phyloP scores from a whole-genome alignment of 2,113 vertebrate genomes.

The Fulica atra region DNA sequence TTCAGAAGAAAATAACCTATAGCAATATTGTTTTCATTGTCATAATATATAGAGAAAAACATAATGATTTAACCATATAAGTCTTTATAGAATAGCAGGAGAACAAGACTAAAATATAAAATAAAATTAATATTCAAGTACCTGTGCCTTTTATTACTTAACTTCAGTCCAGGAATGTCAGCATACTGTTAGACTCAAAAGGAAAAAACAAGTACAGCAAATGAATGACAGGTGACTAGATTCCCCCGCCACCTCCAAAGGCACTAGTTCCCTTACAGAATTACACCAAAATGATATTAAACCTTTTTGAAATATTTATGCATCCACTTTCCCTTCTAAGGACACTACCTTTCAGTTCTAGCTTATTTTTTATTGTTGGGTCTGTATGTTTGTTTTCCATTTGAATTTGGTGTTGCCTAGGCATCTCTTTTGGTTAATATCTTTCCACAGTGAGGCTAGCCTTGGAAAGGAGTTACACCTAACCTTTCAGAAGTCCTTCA shows the following conservation, averaged over 20 bases:
- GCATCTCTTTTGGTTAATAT: constrained; percentile 38
- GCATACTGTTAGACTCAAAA: background rate
- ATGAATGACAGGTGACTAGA: background rate
- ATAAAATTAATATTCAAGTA: background rate
- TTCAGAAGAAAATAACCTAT: background rate
- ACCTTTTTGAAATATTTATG: background rate
- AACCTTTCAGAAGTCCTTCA: constrained; percentile 59
- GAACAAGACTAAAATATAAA: background rate
- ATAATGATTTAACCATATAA: background rate
- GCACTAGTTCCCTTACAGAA: background rate
- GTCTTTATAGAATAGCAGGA: background rate
- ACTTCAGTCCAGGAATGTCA: background rate
- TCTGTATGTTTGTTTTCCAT: constrained; percentile 10
- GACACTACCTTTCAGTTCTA: background rate
- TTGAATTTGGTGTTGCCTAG: background rate
- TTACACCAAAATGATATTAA: background rate
- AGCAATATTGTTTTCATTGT: background rate
- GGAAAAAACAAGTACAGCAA: background rate
- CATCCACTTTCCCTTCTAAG: background rate
- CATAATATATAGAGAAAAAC: background rate
- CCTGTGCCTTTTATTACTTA: background rate
- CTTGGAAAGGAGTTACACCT: constrained; percentile 8
- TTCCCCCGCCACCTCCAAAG: background rate
- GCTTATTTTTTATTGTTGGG: background rate
- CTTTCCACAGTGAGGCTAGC: constrained; percentile 22